phyloP scores from a whole-genome alignment of 2,888 invertebrate genomes.

The Scaptomyza reducta region DNA sequence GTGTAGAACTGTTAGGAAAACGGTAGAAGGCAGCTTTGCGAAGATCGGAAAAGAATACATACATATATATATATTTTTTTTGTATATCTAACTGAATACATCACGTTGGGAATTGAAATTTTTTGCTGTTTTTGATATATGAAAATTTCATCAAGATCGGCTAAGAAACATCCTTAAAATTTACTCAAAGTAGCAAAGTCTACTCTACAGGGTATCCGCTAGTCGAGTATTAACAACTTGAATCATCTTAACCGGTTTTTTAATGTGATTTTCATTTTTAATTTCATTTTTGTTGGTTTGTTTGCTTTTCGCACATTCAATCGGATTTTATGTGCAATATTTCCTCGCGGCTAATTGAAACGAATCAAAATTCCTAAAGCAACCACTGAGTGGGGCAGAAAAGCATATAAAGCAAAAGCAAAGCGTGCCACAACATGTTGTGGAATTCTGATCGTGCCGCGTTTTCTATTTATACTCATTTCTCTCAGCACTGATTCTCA shows the following conservation, averaged over 20 bases:
- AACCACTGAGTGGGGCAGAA: slow-evolving; percentile 4
- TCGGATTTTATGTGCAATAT: not conserved
- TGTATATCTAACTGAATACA: too few relatives aligned
- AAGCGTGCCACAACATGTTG: slow-evolving; percentile 22
- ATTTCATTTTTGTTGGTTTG: not conserved
- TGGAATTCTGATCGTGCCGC: slow-evolving; percentile 19
- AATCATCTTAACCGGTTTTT: not conserved
- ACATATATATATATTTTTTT: too few relatives aligned
- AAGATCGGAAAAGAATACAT: not conserved
- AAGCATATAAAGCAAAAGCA: slow-evolving; percentile 12
- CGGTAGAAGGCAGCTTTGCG: not conserved
- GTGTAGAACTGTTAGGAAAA: not conserved
- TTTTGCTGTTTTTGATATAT: not conserved
- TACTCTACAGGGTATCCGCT: not conserved
- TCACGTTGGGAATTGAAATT: too few relatives aligned
- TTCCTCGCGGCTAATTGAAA: slow-evolving; percentile 12
- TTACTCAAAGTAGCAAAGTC: too few relatives aligned
- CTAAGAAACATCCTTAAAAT: not conserved
- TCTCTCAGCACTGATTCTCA: slow-evolving; percentile 26
- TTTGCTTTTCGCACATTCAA: not conserved
- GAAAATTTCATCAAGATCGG: not conserved
- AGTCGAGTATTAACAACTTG: not conserved
- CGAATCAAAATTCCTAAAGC: slow-evolving; percentile 19
- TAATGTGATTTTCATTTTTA: not conserved
- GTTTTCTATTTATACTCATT: slow-evolving; percentile 36